phyloP scores from a whole-genome alignment of 2,888 invertebrate genomes.

The Plebejus anna region DNA sequence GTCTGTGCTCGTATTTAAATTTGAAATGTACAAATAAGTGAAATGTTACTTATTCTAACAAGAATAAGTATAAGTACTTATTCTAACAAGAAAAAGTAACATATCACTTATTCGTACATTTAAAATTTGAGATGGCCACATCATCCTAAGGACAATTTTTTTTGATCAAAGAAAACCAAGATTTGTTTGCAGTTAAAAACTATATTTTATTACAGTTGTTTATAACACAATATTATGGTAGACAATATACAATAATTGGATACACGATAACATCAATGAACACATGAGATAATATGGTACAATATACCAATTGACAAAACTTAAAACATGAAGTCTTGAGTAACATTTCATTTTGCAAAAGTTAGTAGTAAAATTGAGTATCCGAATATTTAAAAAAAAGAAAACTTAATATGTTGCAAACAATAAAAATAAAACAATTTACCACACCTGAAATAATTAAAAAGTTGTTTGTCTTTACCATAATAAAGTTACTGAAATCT shows the following conservation, averaged over 20 bases:
- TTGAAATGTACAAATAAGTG: no score
- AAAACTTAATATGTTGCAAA: no score
- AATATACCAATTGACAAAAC: background rate
- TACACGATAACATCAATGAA: constrained; percentile 47
- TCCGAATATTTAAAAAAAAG: no score
- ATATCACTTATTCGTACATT: no score
- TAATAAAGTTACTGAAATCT: background rate
- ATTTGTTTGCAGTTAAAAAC: constrained; percentile 50
- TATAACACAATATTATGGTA: constrained; percentile 68
- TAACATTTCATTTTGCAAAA: background rate
- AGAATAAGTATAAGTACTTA: no score
- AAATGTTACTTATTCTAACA: no score
- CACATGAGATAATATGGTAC: constrained; percentile 9
- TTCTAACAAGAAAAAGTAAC: no score
- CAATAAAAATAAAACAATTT: background rate
- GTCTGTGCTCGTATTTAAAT: no score
- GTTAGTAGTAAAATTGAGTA: no score
- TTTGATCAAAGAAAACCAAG: constrained; percentile 39
- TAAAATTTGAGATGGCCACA: no score
- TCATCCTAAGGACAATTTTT: no score
- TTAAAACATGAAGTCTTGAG: constrained; percentile 17
- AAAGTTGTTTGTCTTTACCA: background rate
- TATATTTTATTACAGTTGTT: constrained; percentile 74
- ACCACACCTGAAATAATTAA: background rate
- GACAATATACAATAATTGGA: constrained; percentile 73